Conservation (phyloP, 2,113 vertebrate genomes). For the Microtus montanus region DNA sequence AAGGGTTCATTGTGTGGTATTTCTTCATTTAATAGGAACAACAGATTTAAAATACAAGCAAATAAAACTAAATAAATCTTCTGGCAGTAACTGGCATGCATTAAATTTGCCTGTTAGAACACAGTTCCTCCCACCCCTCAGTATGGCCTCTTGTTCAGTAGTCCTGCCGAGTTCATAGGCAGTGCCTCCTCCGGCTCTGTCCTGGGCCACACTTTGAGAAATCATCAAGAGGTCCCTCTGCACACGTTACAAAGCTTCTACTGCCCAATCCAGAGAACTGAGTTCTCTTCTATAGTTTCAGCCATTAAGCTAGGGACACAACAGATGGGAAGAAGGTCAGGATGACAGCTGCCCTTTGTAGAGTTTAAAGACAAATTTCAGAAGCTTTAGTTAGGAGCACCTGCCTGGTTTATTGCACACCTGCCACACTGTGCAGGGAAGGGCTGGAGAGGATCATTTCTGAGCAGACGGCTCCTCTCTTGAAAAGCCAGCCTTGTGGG, state of each 20-base stretch:
- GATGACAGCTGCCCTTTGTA: background rate
- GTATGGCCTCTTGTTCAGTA: background rate
- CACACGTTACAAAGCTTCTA: background rate
- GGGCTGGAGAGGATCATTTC: background rate
- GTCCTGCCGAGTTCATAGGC: background rate
- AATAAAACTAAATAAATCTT: background rate
- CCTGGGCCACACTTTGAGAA: background rate
- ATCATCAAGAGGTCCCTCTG: fast-evolving
- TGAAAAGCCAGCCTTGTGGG: background rate
- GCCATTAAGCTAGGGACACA: background rate
- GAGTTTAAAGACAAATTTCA: constrained; percentile 38
- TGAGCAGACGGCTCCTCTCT: background rate
- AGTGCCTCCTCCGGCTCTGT: background rate
- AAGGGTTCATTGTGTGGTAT: background rate
- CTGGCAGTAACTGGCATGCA: background rate
- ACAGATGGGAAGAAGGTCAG: constrained; percentile 48
- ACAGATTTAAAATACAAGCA: constrained; percentile 6
- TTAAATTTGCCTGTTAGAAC: background rate
- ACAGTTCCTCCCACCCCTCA: background rate
- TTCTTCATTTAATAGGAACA: background rate
- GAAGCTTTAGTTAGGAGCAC: background rate
- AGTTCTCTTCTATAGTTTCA: background rate
- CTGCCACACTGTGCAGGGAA: background rate
- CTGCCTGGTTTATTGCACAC: constrained; percentile 30
- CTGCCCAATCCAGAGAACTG: background rate